These are phyloP conservation scores for Crenichthys baileyi DNA, from an alignment of 2,797 vertebrate genomes.

Conservation along the genomic window DNA sequence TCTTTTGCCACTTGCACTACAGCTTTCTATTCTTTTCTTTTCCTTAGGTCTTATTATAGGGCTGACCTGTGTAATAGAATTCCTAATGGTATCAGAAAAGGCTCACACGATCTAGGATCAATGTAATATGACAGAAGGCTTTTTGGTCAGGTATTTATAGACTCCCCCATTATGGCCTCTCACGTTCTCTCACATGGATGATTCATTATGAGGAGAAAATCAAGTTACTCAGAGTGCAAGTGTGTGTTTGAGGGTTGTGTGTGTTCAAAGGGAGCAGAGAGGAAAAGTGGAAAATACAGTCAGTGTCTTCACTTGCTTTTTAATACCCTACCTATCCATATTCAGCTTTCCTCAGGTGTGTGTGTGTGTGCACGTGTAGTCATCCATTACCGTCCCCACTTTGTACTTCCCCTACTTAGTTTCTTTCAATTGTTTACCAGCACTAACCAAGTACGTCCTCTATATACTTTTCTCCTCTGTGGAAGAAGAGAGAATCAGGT, in stretches of 20 bases:
- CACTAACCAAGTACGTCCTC: neutral
- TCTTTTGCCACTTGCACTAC: neutral
- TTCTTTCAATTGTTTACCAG: slow-evolving; percentile 18
- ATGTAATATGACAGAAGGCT: slow-evolving; percentile 81
- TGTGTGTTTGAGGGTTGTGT: slow-evolving; percentile 9
- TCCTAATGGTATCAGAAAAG: slow-evolving; percentile 59
- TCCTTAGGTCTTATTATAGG: slow-evolving; percentile 19
- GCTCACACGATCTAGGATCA: slow-evolving; percentile 71
- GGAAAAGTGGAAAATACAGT: slow-evolving; percentile 79
- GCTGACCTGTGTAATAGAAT: slow-evolving; percentile 54
- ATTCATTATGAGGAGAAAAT: slow-evolving; percentile 75
- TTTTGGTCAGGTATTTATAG: slow-evolving; percentile 81
- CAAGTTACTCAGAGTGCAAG: slow-evolving; percentile 43
- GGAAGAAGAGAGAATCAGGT: slow-evolving; percentile 1
- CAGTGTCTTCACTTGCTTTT: slow-evolving; percentile 58
- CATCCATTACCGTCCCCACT: slow-evolving; percentile 25
- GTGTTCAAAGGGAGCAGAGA: slow-evolving; percentile 32
- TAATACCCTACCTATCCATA: slow-evolving; percentile 33
- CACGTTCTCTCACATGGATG: slow-evolving; percentile 47
- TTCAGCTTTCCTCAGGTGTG: slow-evolving; percentile 18
- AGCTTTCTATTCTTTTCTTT: neutral
- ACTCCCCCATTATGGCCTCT: slow-evolving; percentile 58
- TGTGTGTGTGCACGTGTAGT: slow-evolving; percentile 22
- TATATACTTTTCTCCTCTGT: neutral
- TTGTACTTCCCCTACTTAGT: slow-evolving; percentile 7